Conservation (phyloP, 2,888 invertebrate species). For the Pollenia labialis region DNA sequence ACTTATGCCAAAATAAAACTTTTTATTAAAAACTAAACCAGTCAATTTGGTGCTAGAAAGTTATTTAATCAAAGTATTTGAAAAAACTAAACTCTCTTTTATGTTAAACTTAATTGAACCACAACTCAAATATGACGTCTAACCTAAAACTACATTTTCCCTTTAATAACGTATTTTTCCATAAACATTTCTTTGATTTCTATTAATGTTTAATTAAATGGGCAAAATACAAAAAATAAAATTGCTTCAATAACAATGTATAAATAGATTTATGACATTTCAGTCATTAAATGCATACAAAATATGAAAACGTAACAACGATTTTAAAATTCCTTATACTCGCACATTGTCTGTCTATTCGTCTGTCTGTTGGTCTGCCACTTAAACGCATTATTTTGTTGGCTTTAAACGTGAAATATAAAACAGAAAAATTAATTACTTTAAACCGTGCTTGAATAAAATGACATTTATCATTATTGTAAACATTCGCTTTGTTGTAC, state of each 20-base stretch:
- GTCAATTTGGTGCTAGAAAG: too few relatives aligned
- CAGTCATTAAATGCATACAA: conserved; percentile 43
- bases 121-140: background rate
- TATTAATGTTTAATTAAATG: conserved; percentile 21
- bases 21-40: too few relatives aligned
- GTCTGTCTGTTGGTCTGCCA: background rate
- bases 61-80: too few relatives aligned
- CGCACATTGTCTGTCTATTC: background rate
- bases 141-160: background rate
- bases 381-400: conserved; percentile 49
- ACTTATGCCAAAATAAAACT: too few relatives aligned
- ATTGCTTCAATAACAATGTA: conserved; percentile 19
- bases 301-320: conserved; percentile 30
- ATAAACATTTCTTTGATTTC: conserved; percentile 13
- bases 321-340: conserved; percentile 36
- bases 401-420: conserved; percentile 42
- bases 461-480: conserved; percentile 35
- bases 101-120: background rate
- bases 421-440: conserved; percentile 51
- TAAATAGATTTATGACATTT: conserved; percentile 51
- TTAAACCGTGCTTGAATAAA: conserved; percentile 44
- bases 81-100: too few relatives aligned
- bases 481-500: conserved; percentile 22
- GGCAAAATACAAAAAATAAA: background rate
- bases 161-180: background rate